Evolutionary conservation across 2,113 vertebrate genomes (phyloP).

Genomic region (Scatophagus argus): DNA sequence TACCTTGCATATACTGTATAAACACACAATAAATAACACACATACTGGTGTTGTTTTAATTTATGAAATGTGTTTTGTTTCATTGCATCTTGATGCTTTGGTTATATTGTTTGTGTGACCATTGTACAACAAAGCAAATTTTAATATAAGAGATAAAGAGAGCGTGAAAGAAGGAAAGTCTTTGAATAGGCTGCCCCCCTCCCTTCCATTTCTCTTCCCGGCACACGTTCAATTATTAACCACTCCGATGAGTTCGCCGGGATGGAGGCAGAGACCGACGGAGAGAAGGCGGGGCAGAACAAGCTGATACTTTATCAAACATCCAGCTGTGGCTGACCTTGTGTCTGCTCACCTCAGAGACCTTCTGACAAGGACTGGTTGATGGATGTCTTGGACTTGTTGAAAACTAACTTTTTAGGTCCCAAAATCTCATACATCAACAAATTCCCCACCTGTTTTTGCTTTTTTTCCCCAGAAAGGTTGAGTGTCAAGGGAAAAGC

Average conservation of each 20-base stretch:
- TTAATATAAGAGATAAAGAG: constrained; percentile 6
- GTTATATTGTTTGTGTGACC: too few relatives aligned
- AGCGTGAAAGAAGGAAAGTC: constrained; percentile 27
- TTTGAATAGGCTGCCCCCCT: constrained; percentile 34
- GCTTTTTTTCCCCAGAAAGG: background rate
- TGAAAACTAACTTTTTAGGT: background rate
- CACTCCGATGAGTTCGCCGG: constrained; percentile 28
- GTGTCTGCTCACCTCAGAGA: constrained; percentile 13
- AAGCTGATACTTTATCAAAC: constrained; percentile 48
- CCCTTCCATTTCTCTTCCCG: constrained; percentile 43
- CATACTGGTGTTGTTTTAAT: too few relatives aligned
- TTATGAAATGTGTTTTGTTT: too few relatives aligned
- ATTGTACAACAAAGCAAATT: too few relatives aligned
- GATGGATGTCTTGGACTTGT: background rate
- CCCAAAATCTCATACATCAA: background rate
- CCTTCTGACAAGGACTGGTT: background rate
- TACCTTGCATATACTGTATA: too few relatives aligned
- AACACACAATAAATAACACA: too few relatives aligned
- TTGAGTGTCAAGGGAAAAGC: background rate
- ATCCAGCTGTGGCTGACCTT: constrained; percentile 54
- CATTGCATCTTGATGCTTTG: too few relatives aligned
- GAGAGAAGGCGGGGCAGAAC: constrained; percentile 12
- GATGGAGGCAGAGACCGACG: constrained; percentile 39
- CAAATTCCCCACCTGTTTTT: background rate
- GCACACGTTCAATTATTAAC: constrained; percentile 78